These are phyloP conservation scores for Rhinolophus ferrumequinum DNA, from an alignment of 2,113 vertebrate genomes.

Conservation along the genomic window DNA sequence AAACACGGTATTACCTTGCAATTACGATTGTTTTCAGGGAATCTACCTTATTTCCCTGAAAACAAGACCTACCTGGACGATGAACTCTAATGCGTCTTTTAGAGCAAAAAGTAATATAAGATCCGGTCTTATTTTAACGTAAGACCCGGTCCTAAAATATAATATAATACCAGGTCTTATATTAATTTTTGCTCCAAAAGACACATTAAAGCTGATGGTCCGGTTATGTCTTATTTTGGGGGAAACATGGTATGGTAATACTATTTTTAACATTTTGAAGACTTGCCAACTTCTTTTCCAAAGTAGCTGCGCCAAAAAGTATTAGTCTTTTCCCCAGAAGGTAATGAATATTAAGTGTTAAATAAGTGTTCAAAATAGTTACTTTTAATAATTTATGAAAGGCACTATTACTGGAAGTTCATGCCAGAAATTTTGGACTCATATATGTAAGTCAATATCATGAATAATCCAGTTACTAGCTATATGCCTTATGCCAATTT, in stretches of 20 bases:
- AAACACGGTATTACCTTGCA: too few relatives aligned
- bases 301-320: background rate
- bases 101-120: too few relatives aligned
- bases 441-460: background rate
- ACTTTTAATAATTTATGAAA: slow-evolving; percentile 11
- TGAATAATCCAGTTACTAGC: background rate
- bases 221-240: too few relatives aligned
- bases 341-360: background rate
- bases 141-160: too few relatives aligned
- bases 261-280: background rate
- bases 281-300: background rate
- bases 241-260: background rate
- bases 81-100: too few relatives aligned
- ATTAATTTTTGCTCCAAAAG: too few relatives aligned
- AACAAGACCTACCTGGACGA: too few relatives aligned
- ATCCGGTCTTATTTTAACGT: too few relatives aligned
- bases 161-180: too few relatives aligned
- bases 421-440: background rate
- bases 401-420: background rate
- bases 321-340: background rate
- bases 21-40: too few relatives aligned
- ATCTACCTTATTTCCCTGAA: too few relatives aligned
- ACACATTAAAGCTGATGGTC: too few relatives aligned
- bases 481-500: background rate
- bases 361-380: background rate